Conservation (phyloP, 92 coral and sea anemone genomes). For the Palythoa grandis region DNA sequence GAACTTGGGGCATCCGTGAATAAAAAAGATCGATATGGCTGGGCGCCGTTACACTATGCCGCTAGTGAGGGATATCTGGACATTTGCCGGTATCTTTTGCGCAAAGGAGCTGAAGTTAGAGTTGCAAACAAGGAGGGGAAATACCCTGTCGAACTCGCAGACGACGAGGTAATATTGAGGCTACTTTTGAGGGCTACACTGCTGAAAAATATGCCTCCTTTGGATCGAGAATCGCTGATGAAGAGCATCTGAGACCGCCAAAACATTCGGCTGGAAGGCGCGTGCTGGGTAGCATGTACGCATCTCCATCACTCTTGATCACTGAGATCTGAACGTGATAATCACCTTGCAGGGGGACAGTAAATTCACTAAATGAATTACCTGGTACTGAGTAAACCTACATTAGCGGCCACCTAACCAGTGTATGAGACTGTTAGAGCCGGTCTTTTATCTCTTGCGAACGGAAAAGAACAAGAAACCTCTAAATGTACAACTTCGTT, state of each 20-base stretch:
- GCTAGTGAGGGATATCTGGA: slow-evolving; percentile 93
- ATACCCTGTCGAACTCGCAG: slow-evolving; percentile 90
- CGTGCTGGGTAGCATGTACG: too few species aligned
- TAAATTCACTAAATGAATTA: too few species aligned
- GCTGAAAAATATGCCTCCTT: slow-evolving; percentile 63
- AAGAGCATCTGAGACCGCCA: slow-evolving; percentile 46
- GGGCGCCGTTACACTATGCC: slow-evolving; percentile 94
- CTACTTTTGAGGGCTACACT: slow-evolving; percentile 80
- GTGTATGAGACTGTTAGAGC: background rate
- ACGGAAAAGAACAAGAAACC: background rate
- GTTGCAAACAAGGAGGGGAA: slow-evolving; percentile 81
- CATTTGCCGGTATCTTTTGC: slow-evolving; percentile 83
- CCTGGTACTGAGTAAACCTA: background rate
- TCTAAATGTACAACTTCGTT: background rate
- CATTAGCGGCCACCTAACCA: background rate
- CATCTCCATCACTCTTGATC: too few species aligned
- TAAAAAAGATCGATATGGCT: slow-evolving; percentile 86
- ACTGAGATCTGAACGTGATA: too few species aligned
- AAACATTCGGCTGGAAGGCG: background rate
- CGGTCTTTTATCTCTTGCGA: too few species aligned
- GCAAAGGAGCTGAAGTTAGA: slow-evolving; percentile 86
- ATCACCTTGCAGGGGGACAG: too few species aligned
- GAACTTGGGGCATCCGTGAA: slow-evolving; percentile 92
- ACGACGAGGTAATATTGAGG: slow-evolving; percentile 75
- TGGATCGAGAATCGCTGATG: slow-evolving; percentile 51